These are phyloP conservation scores for Falco peregrinus DNA, from an alignment of 2,797 vertebrate genomes.

Conservation along the genomic window DNA sequence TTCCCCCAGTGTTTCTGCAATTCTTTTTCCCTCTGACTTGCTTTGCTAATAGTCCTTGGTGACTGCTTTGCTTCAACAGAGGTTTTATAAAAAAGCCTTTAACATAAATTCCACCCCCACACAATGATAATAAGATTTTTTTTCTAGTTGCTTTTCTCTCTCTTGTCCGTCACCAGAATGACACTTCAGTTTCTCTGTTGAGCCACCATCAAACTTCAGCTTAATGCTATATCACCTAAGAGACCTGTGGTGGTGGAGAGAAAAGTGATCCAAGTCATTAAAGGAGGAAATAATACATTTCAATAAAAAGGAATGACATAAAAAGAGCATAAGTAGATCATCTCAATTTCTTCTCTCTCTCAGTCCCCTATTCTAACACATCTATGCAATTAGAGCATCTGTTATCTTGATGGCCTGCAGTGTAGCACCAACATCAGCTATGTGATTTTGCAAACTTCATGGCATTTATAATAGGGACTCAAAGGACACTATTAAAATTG, in stretches of 20 bases:
- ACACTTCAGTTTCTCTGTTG: background rate
- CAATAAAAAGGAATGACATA: background rate
- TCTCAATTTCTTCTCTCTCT: background rate
- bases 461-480: background rate
- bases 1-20: background rate
- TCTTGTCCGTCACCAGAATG: background rate
- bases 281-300: background rate
- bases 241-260: background rate
- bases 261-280: background rate
- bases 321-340: background rate
- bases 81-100: background rate
- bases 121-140: background rate
- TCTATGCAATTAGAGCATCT: background rate
- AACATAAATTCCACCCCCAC: background rate
- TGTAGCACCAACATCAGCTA: background rate
- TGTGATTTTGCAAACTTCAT: background rate
- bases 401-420: background rate
- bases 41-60: background rate
- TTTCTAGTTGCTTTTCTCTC: background rate
- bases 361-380: background rate
- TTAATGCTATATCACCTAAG: background rate
- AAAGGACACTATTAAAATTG: background rate
- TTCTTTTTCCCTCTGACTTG: background rate
- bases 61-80: background rate
- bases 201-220: background rate